These are phyloP conservation scores for Papilio polyxenes DNA, from an alignment of 1,140 invertebrate species.

Conservation along the genomic window DNA sequence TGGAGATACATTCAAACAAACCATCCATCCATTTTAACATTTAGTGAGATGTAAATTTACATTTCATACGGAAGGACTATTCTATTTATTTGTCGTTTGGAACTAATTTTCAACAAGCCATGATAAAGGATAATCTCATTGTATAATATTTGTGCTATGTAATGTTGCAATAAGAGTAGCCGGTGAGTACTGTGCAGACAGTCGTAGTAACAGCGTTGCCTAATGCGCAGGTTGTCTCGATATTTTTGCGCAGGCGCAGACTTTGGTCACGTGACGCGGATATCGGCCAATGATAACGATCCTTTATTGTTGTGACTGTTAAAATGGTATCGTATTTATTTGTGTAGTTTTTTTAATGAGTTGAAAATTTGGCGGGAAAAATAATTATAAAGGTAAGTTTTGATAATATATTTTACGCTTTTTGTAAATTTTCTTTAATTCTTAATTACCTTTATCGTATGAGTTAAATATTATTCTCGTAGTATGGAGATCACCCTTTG, in stretches of 20 bases:
- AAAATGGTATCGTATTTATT: background rate
- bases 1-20: no score
- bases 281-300: background rate
- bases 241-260: conserved; percentile 30
- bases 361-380: background rate
- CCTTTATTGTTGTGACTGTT: background rate
- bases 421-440: no score
- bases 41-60: no score
- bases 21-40: no score
- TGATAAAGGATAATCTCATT: conserved; percentile 9
- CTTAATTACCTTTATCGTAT: no score
- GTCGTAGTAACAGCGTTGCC: conserved; percentile 24
- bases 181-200: background rate
- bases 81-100: no score
- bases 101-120: no score
- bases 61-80: no score
- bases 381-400: background rate
- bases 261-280: conserved; percentile 8
- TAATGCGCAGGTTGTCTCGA: conserved; percentile 5
- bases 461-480: no score
- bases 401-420: background rate
- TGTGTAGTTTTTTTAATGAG: background rate
- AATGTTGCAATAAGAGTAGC: conserved; percentile 13
- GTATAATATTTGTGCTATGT: background rate
- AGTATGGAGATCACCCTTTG: no score